Evolutionary conservation across 2,113 vertebrate genomes (phyloP).

Genomic region (Nannobrachium achirus): DNA sequence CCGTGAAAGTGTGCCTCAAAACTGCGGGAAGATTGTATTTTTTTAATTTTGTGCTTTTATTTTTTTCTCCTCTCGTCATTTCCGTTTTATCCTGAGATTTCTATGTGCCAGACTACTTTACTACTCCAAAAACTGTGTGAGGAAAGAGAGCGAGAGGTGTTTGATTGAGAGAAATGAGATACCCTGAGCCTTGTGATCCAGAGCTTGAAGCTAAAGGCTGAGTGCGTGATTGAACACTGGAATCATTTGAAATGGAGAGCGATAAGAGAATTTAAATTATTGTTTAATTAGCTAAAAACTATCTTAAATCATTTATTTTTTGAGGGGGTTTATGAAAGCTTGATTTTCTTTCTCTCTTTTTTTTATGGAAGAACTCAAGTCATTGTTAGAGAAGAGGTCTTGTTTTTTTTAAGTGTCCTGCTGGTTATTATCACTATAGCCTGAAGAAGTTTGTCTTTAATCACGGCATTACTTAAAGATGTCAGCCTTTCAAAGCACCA

Average conservation of each 20-base stretch:
- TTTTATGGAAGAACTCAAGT: slow-evolving; percentile 31
- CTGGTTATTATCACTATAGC: slow-evolving; percentile 27
- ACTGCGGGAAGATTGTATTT: slow-evolving; percentile 67
- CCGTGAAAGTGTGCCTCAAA: slow-evolving; percentile 63
- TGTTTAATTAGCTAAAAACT: slow-evolving; percentile 43
- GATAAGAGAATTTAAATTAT: too few relatives aligned
- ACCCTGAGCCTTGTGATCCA: slow-evolving; percentile 42
- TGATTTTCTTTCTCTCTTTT: slow-evolving; percentile 30
- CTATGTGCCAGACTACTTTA: slow-evolving; percentile 78
- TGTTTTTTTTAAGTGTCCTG: background rate
- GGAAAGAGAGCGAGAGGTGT: slow-evolving; percentile 16
- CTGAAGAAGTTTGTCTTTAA: slow-evolving; percentile 14
- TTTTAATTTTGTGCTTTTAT: slow-evolving; percentile 51
- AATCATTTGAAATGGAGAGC: slow-evolving; percentile 45
- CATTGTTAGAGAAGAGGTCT: slow-evolving; percentile 42
- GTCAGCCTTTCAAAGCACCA: slow-evolving; percentile 23
- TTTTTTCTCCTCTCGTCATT: slow-evolving; percentile 64
- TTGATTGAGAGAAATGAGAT: slow-evolving; percentile 10
- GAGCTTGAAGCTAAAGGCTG: slow-evolving; percentile 27
- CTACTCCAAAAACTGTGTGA: slow-evolving; percentile 27
- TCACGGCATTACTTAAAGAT: slow-evolving; percentile 2
- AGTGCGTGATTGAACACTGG: slow-evolving; percentile 72
- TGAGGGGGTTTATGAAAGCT: too few relatives aligned
- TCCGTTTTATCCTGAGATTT: slow-evolving; percentile 73
- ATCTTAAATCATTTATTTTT: too few relatives aligned